A percentile compares a stretch with the other conserved stretches of the same genome.
phyloP scores from a whole-genome alignment of 2,113 vertebrate species.

The Engraulis encrasicolus region DNA sequence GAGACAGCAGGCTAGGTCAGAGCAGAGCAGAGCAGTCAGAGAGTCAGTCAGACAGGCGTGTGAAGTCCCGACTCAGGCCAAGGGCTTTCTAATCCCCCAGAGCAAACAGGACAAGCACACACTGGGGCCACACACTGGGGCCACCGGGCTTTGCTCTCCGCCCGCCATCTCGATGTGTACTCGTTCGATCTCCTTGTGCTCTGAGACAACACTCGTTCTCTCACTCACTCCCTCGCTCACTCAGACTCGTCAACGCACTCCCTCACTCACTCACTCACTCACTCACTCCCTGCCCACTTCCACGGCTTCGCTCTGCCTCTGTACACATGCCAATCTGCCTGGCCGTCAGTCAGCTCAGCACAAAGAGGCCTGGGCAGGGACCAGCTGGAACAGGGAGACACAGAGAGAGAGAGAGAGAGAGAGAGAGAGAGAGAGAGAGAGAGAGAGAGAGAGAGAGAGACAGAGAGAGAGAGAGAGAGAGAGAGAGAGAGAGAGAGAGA shows the following conservation, averaged over 20 bases:
- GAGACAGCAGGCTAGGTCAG: neutral
- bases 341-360: neutral
- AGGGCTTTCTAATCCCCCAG: neutral
- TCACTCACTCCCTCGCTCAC: neutral
- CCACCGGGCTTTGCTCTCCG: neutral
- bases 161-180: neutral
- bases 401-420: too few relatives aligned
- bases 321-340: neutral
- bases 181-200: neutral
- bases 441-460: neutral
- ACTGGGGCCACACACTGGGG: neutral
- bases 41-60: neutral
- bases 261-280: neutral
- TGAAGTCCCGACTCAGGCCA: neutral
- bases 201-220: neutral
- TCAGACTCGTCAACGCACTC: neutral
- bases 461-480: slow-evolving; percentile 10
- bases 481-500: neutral
- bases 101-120: neutral
- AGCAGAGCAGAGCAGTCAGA: too few relatives aligned
- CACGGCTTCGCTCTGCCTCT: neutral
- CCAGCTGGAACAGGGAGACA: too few relatives aligned
- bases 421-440: neutral
- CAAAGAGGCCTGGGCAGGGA: neutral
- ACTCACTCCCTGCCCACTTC: neutral